phyloP scores from a whole-genome alignment of 2,797 vertebrate species.

The Myotis pilosus region DNA sequence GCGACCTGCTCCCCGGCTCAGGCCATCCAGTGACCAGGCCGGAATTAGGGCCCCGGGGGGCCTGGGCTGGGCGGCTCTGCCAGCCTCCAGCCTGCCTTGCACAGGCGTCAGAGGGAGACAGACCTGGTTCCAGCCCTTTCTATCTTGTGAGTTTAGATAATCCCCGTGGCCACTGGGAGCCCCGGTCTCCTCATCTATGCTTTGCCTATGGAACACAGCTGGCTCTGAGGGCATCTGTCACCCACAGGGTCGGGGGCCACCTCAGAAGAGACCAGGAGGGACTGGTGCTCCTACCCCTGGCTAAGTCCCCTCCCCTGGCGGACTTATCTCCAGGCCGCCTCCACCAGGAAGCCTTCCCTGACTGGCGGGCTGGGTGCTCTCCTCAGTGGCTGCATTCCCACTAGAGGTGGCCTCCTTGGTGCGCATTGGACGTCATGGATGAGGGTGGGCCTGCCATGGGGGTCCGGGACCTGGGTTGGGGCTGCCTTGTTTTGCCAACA shows the following conservation, averaged over 20 bases:
- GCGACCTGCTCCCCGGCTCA: background rate
- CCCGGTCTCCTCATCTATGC: background rate
- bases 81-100: background rate
- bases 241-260: rapidly evolving
- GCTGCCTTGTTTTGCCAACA: background rate
- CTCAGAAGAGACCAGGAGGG: background rate
- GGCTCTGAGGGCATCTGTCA: rapidly evolving
- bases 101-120: rapidly evolving
- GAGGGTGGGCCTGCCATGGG: background rate
- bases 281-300: background rate
- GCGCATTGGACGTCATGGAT: rapidly evolving
- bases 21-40: rapidly evolving
- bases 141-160: rapidly evolving
- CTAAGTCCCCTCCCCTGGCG: background rate
- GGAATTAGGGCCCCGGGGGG: rapidly evolving
- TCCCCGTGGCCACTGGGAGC: rapidly evolving
- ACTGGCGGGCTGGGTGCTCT: rapidly evolving
- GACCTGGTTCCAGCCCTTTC: background rate
- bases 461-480: background rate
- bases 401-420: background rate
- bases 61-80: rapidly evolving
- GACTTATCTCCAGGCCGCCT: background rate
- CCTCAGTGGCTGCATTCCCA: background rate
- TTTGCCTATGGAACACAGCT: background rate
- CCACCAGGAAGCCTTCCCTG: background rate